Conservation (phyloP, 2,113 vertebrate genomes). For the Holacanthus passer region DNA sequence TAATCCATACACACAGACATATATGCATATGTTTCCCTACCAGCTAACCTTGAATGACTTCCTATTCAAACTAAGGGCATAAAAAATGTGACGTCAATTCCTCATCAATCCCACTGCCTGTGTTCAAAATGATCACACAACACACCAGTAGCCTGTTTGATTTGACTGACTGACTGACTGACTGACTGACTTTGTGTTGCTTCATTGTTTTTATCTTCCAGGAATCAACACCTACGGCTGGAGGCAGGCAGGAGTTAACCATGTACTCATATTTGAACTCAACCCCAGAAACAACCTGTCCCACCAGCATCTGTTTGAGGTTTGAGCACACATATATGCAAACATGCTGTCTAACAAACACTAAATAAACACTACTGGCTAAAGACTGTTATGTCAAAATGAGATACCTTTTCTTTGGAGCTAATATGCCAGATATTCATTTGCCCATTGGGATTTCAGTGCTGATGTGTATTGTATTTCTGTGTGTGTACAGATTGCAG, state of each 20-base stretch:
- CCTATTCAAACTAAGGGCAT: too few species aligned
- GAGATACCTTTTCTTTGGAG: not conserved
- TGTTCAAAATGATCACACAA: not conserved
- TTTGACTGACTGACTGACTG: not conserved
- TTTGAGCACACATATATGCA: conserved; percentile 61
- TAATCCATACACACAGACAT: not conserved
- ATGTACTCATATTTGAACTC: conserved; percentile 98
- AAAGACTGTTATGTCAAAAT: not conserved
- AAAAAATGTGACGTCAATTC: too few species aligned
- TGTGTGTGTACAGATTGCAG: conserved; percentile 82
- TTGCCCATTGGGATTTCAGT: not conserved
- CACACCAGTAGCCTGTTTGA: not conserved
- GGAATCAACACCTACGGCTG: conserved; percentile 99
- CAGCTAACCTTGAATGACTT: too few species aligned
- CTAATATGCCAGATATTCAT: not conserved
- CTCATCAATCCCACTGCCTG: not conserved
- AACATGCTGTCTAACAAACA: not conserved
- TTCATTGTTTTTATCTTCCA: conserved; percentile 8
- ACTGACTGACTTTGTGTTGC: too few species aligned
- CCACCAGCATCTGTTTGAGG: conserved; percentile 99
- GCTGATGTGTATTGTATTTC: not conserved
- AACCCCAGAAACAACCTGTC: conserved; percentile 98
- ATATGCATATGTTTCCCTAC: too few species aligned
- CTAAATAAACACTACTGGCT: not conserved
- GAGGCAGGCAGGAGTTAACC: conserved; percentile 98